Conservation (phyloP, 2,888 invertebrate species). For the Cephonodes hylas region DNA sequence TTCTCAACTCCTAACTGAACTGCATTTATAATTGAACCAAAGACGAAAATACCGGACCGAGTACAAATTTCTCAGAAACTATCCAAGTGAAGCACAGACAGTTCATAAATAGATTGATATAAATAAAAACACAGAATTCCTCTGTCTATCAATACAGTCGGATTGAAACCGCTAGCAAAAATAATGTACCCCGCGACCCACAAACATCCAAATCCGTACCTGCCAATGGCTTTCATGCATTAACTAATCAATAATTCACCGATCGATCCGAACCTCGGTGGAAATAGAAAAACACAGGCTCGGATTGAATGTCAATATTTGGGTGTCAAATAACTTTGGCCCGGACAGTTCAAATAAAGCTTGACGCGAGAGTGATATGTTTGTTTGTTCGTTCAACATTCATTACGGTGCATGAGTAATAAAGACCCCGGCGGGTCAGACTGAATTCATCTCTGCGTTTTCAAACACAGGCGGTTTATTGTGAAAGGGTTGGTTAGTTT, state of each 20-base stretch:
- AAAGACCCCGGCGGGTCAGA: background rate
- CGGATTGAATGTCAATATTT: constrained; percentile 14
- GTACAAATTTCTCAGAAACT: too few relatives aligned
- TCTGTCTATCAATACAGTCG: background rate
- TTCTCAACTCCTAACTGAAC: too few relatives aligned
- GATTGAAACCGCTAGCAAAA: too few relatives aligned
- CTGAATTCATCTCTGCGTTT: background rate
- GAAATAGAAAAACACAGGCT: constrained; percentile 15
- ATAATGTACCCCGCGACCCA: background rate
- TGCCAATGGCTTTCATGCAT: constrained; percentile 1
- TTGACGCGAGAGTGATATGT: constrained; percentile 3
- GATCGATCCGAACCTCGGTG: background rate
- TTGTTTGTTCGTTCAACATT: constrained; percentile 6
- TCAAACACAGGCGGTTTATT: background rate
- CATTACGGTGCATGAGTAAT: background rate
- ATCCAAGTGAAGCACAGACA: too few relatives aligned
- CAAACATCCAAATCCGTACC: background rate
- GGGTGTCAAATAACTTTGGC: constrained; percentile 10
- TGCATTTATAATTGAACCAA: too few relatives aligned
- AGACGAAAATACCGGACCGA: too few relatives aligned
- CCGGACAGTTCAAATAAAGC: constrained; percentile 3
- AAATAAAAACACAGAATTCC: background rate
- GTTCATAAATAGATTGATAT: too few relatives aligned
- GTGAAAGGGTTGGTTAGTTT: background rate
- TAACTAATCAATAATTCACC: constrained; percentile 12